Conservation (phyloP, 2,888 invertebrate genomes). For the Rhamnusium bicolor region DNA sequence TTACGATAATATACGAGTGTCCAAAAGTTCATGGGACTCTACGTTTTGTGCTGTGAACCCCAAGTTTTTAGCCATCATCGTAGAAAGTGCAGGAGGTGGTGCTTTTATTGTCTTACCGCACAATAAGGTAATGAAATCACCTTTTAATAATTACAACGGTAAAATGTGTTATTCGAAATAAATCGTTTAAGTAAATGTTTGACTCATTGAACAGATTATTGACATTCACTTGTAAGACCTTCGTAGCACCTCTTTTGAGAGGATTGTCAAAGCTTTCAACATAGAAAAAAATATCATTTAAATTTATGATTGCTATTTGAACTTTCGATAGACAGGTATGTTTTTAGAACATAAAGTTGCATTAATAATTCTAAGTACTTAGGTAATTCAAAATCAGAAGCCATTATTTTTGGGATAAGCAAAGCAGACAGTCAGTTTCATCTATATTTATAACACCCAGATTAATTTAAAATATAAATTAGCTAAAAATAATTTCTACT, state of each 20-base stretch:
- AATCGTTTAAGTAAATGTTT: no score
- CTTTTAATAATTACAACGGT: no score
- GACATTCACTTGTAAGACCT: no score
- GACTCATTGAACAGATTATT: no score
- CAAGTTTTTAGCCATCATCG: constrained; percentile 96
- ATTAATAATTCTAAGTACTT: not conserved
- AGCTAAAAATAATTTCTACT: constrained; percentile 11
- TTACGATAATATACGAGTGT: constrained; percentile 97
- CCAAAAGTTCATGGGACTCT: constrained; percentile 98
- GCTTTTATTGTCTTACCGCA: constrained; percentile 96
- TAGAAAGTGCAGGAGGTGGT: constrained; percentile 96
- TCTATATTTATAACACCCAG: constrained; percentile 29
- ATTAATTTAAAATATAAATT: constrained; percentile 30
- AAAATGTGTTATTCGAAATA: no score
- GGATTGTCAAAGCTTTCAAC: no score
- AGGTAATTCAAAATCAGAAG: not conserved
- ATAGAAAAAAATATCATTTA: no score
- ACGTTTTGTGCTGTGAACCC: constrained; percentile 99
- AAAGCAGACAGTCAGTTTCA: constrained; percentile 19
- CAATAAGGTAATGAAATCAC: constrained; percentile 84
- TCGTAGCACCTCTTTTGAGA: no score
- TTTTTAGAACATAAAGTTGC: no score
- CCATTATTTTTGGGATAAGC: constrained; percentile 15
- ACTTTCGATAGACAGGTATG: no score
- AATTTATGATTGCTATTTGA: no score